These are phyloP conservation scores for Gallinago nigripennis DNA, from an alignment of 2,797 vertebrate genomes.

Conservation along the genomic window DNA sequence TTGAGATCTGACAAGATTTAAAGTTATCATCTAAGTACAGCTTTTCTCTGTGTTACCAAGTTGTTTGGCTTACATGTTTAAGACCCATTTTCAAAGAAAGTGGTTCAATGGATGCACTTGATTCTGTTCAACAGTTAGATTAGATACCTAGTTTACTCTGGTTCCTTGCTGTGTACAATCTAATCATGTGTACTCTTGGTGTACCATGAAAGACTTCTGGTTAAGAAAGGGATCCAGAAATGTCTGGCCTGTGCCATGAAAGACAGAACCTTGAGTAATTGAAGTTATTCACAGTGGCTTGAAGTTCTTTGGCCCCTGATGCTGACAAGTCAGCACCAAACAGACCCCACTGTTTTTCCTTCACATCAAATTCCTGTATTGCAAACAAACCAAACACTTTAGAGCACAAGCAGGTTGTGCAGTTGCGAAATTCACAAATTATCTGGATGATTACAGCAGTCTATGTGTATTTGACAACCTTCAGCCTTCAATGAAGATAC, in stretches of 20 bases:
- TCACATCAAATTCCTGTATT: not conserved
- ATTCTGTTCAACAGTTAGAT: not conserved
- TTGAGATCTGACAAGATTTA: not conserved
- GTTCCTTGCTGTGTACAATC: not conserved
- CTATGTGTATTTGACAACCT: not conserved
- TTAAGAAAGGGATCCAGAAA: not conserved
- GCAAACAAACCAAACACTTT: not conserved
- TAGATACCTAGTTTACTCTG: not conserved
- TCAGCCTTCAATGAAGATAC: not conserved
- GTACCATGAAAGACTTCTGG: not conserved
- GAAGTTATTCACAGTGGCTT: not conserved
- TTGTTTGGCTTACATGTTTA: not conserved
- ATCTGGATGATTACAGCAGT: not conserved
- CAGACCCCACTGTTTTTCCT: not conserved
- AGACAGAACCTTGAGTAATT: not conserved
- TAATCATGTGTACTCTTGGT: not conserved
- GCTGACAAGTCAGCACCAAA: not conserved
- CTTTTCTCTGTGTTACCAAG: not conserved
- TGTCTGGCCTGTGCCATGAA: not conserved
- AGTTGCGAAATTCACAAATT: not conserved
- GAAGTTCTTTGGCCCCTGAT: not conserved
- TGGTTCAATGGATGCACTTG: not conserved
- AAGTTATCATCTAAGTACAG: not conserved
- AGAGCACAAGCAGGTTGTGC: not conserved
- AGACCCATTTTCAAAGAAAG: not conserved